Conservation (phyloP, 2,888 invertebrate species). For the Hololepta plana region DNA sequence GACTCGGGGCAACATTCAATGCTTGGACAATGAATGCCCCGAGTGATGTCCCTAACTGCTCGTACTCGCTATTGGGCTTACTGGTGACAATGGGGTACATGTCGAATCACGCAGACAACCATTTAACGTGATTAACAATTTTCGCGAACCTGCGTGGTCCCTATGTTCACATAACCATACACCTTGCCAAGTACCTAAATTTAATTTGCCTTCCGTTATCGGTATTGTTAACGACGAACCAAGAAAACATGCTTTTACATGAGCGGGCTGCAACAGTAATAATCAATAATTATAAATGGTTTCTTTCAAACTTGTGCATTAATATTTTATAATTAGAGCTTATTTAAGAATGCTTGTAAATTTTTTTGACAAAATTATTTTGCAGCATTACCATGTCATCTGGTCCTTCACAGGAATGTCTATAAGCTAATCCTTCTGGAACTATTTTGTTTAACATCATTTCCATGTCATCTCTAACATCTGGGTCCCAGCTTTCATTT, state of each 20-base stretch:
- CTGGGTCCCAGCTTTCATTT: conserved; percentile 97
- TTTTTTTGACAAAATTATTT: conserved; percentile 4
- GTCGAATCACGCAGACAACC: conserved; percentile 77
- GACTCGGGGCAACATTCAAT: conserved; percentile 25
- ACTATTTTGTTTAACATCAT: conserved; percentile 99
- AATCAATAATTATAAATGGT: conserved; percentile 2
- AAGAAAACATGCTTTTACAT: conserved; percentile 91
- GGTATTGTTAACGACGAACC: conserved; percentile 92
- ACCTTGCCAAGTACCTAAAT: conserved; percentile 95
- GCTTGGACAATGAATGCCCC: conserved; percentile 29
- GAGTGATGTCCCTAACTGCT: conserved; percentile 72
- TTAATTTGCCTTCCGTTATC: conserved; percentile 87
- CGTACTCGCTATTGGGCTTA: conserved; percentile 71
- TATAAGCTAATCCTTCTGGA: conserved; percentile 89
- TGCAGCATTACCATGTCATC: conserved; percentile 80
- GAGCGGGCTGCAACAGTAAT: conserved; percentile 59
- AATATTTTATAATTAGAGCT: neutral
- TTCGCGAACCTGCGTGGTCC: conserved; percentile 86
- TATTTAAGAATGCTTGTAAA: too few species aligned
- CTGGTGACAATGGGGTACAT: conserved; percentile 73
- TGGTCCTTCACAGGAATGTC: conserved; percentile 95
- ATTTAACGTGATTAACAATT: conserved; percentile 67
- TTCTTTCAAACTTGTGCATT: neutral
- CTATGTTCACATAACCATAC: conserved; percentile 97
- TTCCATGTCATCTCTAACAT: conserved; percentile 96